These are phyloP conservation scores for Sphinx pinastri DNA, from an alignment of 2,888 invertebrate genomes.

Conservation along the genomic window DNA sequence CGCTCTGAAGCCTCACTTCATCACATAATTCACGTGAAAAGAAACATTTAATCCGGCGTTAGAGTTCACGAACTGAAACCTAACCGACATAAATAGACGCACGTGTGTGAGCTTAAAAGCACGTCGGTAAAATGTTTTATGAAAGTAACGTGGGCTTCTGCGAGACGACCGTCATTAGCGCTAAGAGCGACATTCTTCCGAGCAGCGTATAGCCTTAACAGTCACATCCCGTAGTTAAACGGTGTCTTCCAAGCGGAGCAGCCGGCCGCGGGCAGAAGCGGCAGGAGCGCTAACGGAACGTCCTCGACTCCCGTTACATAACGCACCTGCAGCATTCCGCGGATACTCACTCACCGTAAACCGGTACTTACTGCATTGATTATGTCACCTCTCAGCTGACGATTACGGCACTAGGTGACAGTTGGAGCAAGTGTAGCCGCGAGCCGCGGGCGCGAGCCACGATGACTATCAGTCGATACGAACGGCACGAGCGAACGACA, in stretches of 20 bases:
- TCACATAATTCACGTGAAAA: slow-evolving; percentile 34
- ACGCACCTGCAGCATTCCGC: slow-evolving; percentile 70
- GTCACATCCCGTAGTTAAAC: slow-evolving; percentile 43
- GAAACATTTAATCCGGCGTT: slow-evolving; percentile 24
- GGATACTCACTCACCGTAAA: slow-evolving; percentile 63
- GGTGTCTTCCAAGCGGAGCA: slow-evolving; percentile 33
- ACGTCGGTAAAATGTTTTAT: slow-evolving; percentile 17
- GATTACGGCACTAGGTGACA: slow-evolving; percentile 62
- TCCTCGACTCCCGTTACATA: slow-evolving; percentile 68
- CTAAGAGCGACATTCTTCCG: slow-evolving; percentile 39
- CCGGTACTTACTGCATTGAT: slow-evolving; percentile 81
- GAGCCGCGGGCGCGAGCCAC: slow-evolving; percentile 44
- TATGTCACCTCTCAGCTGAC: slow-evolving; percentile 80
- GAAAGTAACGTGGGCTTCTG: slow-evolving; percentile 29
- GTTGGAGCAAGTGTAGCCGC: slow-evolving; percentile 53
- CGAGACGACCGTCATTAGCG: slow-evolving; percentile 46
- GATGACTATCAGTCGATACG: slow-evolving; percentile 23
- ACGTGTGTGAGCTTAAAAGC: slow-evolving; percentile 23
- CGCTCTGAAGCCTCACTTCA: slow-evolving; percentile 51
- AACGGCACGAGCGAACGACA: not conserved
- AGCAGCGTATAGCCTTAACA: slow-evolving; percentile 40
- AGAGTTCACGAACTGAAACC: slow-evolving; percentile 28
- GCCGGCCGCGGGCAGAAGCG: slow-evolving; percentile 30
- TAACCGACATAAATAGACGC: slow-evolving; percentile 30
- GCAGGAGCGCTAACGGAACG: slow-evolving; percentile 23